Evolutionary conservation across 2,888 invertebrate species (phyloP).

Genomic region (Dasysyrphus tricinctus): DNA sequence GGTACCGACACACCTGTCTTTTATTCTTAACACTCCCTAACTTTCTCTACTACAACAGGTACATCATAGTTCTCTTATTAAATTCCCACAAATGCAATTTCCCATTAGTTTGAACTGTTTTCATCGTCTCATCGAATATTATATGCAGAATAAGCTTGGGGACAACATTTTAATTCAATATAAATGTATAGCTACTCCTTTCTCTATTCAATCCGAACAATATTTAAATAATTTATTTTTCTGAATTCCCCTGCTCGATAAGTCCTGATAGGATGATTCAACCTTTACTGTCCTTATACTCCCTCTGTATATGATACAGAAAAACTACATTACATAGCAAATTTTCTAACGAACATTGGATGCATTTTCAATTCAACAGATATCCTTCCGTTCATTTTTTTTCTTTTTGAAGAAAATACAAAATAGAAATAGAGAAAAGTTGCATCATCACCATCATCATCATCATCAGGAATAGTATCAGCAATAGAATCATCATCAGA

Average conservation of each 20-base stretch:
- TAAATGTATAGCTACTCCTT: background rate
- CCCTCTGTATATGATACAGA: slow-evolving; percentile 15
- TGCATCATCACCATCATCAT: slow-evolving; percentile 68
- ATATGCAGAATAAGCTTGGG: background rate
- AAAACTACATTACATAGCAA: slow-evolving; percentile 54
- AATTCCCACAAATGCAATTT: slow-evolving; percentile 1
- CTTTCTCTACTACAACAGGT: too few relatives aligned
- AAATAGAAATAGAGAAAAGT: slow-evolving; percentile 37
- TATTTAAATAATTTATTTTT: slow-evolving; percentile 24
- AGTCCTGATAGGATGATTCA: slow-evolving; percentile 44
- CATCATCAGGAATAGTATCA: slow-evolving; percentile 40
- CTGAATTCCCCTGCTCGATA: slow-evolving; percentile 21
- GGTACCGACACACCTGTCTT: too few relatives aligned
- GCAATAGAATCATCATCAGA: slow-evolving; percentile 52
- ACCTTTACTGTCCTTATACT: slow-evolving; percentile 23
- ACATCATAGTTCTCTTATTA: background rate
- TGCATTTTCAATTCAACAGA: slow-evolving; percentile 70
- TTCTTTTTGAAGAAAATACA: background rate
- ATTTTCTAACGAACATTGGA: slow-evolving; percentile 53
- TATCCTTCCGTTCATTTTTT: slow-evolving; percentile 27
- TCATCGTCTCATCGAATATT: background rate
- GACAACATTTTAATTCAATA: slow-evolving; percentile 15
- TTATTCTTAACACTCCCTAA: background rate
- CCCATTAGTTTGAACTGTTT: background rate
- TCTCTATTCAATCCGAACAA: slow-evolving; percentile 4